Conservation (phyloP, 2,888 invertebrate species). For the Cremastinae sp. region DNA sequence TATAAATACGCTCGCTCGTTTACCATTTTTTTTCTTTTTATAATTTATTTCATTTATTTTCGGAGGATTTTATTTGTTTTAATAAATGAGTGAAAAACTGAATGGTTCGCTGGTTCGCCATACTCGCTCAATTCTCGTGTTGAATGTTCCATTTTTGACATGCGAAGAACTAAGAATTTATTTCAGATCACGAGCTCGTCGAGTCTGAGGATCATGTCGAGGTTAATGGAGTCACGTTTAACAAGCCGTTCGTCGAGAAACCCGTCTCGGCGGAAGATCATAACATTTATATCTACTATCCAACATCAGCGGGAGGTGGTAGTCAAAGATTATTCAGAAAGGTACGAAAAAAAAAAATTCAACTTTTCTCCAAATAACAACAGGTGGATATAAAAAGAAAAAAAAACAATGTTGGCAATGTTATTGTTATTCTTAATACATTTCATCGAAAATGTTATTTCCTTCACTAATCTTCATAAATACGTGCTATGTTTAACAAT, state of each 20-base stretch:
- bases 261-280: conserved; percentile 99
- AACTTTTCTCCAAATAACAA: conserved; percentile 21
- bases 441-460: too few relatives aligned
- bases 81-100: conserved; percentile 15
- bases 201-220: conserved; percentile 99
- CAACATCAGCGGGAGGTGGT: conserved; percentile 98
- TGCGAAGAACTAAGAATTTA: conserved; percentile 70
- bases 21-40: too few relatives aligned
- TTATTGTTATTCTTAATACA: too few relatives aligned
- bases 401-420: too few relatives aligned
- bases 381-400: too few relatives aligned
- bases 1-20: too few relatives aligned
- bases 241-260: conserved; percentile 99
- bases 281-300: conserved; percentile 99
- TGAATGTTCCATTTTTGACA: conserved; percentile 70
- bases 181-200: conserved; percentile 92
- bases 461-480: too few relatives aligned
- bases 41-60: too few relatives aligned
- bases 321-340: conserved; percentile 98
- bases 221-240: conserved; percentile 96
- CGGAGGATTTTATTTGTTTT: too few relatives aligned
- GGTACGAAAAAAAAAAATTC: conserved; percentile 81
- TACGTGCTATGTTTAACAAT: too few relatives aligned
- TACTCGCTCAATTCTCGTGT: conserved; percentile 63
- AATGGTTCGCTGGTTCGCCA: conserved; percentile 7